phyloP scores from a whole-genome alignment of 2,797 vertebrate genomes.

The Scomberomorus guttatus region DNA sequence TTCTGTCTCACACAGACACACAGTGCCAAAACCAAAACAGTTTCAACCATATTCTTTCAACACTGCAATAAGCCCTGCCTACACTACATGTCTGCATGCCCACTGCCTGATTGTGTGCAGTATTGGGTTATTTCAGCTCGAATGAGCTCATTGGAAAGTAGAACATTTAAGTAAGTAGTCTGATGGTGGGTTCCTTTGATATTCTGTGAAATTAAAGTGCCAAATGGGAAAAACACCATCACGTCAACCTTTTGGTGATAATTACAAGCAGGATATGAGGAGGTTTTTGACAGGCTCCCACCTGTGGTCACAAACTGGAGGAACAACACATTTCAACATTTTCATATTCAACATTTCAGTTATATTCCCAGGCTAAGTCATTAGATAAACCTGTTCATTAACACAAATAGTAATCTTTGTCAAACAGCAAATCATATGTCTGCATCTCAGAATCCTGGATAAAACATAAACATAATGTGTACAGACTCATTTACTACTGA shows the following conservation, averaged over 20 bases:
- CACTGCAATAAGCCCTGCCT: slow-evolving; percentile 18
- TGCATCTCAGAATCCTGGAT: background rate
- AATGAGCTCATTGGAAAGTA: slow-evolving; percentile 69
- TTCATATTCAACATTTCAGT: slow-evolving; percentile 13
- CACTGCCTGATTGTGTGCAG: slow-evolving; percentile 35
- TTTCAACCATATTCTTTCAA: slow-evolving; percentile 53
- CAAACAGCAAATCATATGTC: slow-evolving; percentile 3
- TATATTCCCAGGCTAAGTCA: background rate
- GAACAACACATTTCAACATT: background rate
- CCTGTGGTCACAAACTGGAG: slow-evolving; percentile 31
- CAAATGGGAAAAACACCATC: slow-evolving; percentile 38
- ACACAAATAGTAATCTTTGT: background rate
- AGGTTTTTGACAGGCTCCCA: slow-evolving; percentile 53
- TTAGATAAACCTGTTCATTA: background rate
- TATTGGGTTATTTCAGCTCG: slow-evolving; percentile 55
- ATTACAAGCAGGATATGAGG: slow-evolving; percentile 35
- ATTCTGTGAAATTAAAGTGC: slow-evolving; percentile 38
- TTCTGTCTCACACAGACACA: slow-evolving; percentile 33
- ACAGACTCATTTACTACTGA: background rate
- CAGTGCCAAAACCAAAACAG: slow-evolving; percentile 42
- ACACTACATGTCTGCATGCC: slow-evolving; percentile 27
- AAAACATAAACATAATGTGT: too few relatives aligned
- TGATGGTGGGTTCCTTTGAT: slow-evolving; percentile 52
- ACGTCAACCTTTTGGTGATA: slow-evolving; percentile 51
- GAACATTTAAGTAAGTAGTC: slow-evolving; percentile 40